Evolutionary conservation across 2,113 vertebrate genomes (phyloP), one percentile per base, ranked within the genome.

Genomic region (Pelodiscus sinensis): DNA sequence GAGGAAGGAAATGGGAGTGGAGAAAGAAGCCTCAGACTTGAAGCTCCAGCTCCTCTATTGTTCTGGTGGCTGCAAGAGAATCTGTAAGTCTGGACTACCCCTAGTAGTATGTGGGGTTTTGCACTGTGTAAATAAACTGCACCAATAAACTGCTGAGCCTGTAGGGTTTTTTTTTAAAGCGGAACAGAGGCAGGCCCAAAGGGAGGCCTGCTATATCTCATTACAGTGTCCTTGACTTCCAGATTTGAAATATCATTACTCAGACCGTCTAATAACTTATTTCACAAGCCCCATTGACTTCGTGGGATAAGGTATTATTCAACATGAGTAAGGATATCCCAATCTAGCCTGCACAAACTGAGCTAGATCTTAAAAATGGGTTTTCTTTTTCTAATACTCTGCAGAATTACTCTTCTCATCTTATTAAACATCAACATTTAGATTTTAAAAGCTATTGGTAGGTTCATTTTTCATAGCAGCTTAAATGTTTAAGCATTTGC

Each of bases 201-300:
- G 44, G 44, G 44, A 44, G 44, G 4, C 5, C 44, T 44, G 44
- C 44, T 44, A 44, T 6, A 44, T 44, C 6, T 44, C 44, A 44
- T 44, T 44, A 44, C 44, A 44, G 62, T 16, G 62, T 15, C 14
- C 29, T 65, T 65, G 62, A 31, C 29, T 65, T 65, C 29, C 62
- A 65, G 29, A 77, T 38, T 21, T 89, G 55, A 25, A 57, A 15
- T 80, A 62, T 51, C 10, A 9, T 80, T 77, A 25, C 55, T 83
- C 88, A 6, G 9, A 14, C 31, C 35, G 10, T 7, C 25, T 44
- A 58, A 0, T 9, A 71, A 5, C 13, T 81, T 4, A 50, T n/a
- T 29, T 25, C 73, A 35, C 22, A 22, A 52, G 56, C 31, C 24
- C 0, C 0, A 0, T 15, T 78, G 10, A 50, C 21, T 89, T 50